A percentile compares a stretch with the other conserved stretches of the same genome.
Conservation (phyloP, 2,888 invertebrate genomes). For the Cecidostiba fungosa region DNA sequence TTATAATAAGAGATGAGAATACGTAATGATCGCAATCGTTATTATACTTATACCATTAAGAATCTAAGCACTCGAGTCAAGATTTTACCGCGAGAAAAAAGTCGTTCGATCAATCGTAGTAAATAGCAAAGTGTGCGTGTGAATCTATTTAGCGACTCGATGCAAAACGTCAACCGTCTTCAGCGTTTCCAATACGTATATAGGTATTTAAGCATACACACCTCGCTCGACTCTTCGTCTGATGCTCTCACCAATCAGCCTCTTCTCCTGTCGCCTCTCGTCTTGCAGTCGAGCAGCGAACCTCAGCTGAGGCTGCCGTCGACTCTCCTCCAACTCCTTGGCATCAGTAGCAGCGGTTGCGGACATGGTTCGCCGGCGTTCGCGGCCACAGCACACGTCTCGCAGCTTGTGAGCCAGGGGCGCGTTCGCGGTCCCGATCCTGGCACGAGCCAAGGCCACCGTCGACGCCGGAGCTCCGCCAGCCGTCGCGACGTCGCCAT, state of each 20-base stretch:
- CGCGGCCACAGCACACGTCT: conserved; percentile 45
- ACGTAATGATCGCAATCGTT: conserved; percentile 21
- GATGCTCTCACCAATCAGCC: conserved; percentile 66
- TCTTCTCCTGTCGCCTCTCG: conserved; percentile 67
- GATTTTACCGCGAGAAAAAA: too few species aligned
- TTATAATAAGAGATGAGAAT: conserved; percentile 33
- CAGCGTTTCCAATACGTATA: background rate
- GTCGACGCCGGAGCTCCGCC: conserved; percentile 19
- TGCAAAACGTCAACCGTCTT: background rate
- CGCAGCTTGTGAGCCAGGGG: conserved; percentile 69
- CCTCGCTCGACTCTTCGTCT: conserved; percentile 70
- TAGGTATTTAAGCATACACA: conserved; percentile 29
- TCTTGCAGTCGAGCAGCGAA: conserved; percentile 62
- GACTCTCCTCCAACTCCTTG: background rate
- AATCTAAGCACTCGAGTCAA: background rate
- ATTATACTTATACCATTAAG: background rate
- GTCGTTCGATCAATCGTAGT: background rate
- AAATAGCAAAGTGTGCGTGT: too few species aligned
- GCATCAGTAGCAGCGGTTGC: background rate
- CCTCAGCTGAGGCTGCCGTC: background rate
- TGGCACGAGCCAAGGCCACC: conserved; percentile 61
- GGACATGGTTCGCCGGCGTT: background rate
- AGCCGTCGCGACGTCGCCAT: conserved; percentile 59
- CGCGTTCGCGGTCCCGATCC: conserved; percentile 69
- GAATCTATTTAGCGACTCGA: too few species aligned